phyloP scores from a whole-genome alignment of 1,140 invertebrate species.

The Trachymyrmex cornetzi region DNA sequence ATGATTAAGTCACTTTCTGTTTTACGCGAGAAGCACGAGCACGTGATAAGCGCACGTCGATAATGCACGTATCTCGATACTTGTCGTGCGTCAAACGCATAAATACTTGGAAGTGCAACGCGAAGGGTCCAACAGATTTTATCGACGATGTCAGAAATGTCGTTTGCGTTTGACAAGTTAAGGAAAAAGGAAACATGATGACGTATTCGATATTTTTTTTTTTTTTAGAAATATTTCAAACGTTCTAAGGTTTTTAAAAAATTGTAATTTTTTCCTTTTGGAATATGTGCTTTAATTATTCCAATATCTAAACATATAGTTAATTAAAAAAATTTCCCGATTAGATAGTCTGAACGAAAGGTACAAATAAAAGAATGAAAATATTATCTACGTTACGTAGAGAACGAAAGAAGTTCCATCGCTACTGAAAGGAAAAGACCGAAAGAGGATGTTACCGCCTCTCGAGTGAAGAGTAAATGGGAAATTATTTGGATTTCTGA shows the following conservation, averaged over 20 bases:
- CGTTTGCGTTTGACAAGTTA: not conserved
- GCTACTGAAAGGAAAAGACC: not conserved
- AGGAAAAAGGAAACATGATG: not conserved
- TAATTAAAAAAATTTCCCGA: not conserved
- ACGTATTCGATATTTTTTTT: not conserved
- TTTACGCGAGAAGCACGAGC: slow-evolving; percentile 27
- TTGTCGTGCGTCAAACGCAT: slow-evolving; percentile 34
- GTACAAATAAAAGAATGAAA: not conserved
- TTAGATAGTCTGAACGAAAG: not conserved
- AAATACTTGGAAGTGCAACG: slow-evolving; percentile 38
- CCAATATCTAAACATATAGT: not conserved
- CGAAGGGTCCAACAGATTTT: not conserved
- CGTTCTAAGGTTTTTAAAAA: not conserved
- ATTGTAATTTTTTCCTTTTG: not conserved
- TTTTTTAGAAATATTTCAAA: not conserved
- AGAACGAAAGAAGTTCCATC: not conserved
- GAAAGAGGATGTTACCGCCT: slow-evolving; percentile 36
- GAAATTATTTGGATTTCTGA: slow-evolving; percentile 62
- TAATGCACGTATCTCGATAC: slow-evolving; percentile 43
- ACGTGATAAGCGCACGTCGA: slow-evolving; percentile 32
- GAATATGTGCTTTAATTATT: not conserved
- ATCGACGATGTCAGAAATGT: not conserved
- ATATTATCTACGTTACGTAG: not conserved
- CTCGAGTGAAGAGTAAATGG: slow-evolving; percentile 18
- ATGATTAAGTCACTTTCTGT: slow-evolving; percentile 48